Evolutionary conservation across 23 tunicate species (phyloP), one percentile per base, ranked within the genome.

Genomic region (Clavelina lepadiformis): DNA sequence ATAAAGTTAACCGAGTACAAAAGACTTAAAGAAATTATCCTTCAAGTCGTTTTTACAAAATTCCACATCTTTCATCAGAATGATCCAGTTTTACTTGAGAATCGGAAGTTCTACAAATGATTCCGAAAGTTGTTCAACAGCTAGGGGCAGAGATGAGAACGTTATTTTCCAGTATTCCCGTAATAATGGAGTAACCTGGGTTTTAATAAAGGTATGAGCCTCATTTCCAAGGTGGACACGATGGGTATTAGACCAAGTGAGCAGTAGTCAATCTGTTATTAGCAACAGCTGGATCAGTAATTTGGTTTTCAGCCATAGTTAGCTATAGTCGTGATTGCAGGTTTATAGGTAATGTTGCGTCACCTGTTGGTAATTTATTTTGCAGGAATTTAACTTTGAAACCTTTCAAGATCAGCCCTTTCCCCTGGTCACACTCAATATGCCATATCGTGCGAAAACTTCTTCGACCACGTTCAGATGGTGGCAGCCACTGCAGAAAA

Each of bases 401-500:
- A 18, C 30, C 26, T 76, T 68, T 50, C 19, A 37, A 20, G 46
- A 29, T 18, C 51, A 57, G 2, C 38, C 29, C 0, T 52, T 30
- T 31, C 51, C 28, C 28, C 57, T 32, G 15, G 77, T 75, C 30
- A 61, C 58, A 5, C 69, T 68, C 5, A 6, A 77, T 25, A 77
- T 85, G 24, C 94, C 94, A 36, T 44, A 19, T 19, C 34, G 25
- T n/a, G 97, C 97, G 1, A 77, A 81, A 51, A 75, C 75, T 3
- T 27, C 23, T 8, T 58, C 82, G 19, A 89, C 97, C 0, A 21
- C 62, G 2, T 89, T 89, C 63, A 51, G 89, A 27, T 89, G 97
- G 97, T 89, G 97, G 97, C 97, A 89, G 36, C 97, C 97, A 4
- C 50, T 78, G 33, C 50, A 28, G 38, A 28, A 35, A 73, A 27